Evolutionary conservation across 2,113 vertebrate genomes (phyloP).

Genomic region (Canis aureus): DNA sequence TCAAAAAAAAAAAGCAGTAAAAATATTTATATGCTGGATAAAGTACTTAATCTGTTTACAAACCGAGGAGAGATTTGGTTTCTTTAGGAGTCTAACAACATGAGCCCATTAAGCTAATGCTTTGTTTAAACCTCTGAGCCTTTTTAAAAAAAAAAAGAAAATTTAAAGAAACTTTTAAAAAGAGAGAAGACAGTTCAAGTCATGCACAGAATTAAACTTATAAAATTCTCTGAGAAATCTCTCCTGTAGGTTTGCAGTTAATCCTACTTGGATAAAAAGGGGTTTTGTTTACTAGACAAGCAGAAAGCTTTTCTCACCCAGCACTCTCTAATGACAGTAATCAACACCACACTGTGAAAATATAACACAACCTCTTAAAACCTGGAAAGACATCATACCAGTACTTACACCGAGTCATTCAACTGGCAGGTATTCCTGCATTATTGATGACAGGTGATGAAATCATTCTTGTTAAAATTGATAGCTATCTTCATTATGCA

Average conservation of each 20-base stretch:
- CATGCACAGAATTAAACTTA: background rate
- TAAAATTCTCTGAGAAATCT: background rate
- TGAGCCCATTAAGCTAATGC: background rate
- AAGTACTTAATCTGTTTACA: slow-evolving; percentile 2
- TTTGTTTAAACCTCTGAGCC: slow-evolving; percentile 31
- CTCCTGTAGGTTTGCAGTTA: background rate
- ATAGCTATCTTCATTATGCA: slow-evolving; percentile 62
- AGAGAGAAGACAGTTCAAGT: slow-evolving; percentile 22
- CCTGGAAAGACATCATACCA: background rate
- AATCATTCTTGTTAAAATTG: slow-evolving; percentile 61
- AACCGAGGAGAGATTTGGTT: background rate
- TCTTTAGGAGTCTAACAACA: background rate
- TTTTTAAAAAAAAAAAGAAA: background rate
- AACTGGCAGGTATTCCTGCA: slow-evolving; percentile 61
- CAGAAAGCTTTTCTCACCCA: slow-evolving; percentile 30
- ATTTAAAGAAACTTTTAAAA: background rate
- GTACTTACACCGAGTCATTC: background rate
- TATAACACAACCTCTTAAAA: slow-evolving; percentile 19
- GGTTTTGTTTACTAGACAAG: slow-evolving; percentile 24
- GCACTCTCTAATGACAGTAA: background rate
- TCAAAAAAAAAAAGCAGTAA: background rate
- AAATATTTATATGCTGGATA: background rate
- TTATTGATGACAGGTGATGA: slow-evolving; percentile 54
- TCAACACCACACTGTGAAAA: slow-evolving; percentile 45
- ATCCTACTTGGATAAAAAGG: background rate